These are phyloP conservation scores for Eupithecia inturbata DNA, from an alignment of 2,888 invertebrate species.

Conservation along the genomic window DNA sequence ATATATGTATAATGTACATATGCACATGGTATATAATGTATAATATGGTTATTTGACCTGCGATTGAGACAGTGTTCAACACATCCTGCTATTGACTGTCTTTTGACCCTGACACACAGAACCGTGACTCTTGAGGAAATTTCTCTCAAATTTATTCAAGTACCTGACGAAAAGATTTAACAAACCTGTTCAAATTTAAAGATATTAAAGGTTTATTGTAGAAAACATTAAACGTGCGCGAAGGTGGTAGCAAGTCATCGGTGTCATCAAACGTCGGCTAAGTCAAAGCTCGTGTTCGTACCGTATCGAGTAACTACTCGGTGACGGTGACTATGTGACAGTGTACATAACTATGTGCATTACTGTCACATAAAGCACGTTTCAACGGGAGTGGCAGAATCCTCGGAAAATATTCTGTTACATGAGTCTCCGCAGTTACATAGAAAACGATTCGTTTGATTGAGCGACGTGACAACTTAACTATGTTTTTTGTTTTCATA, in stretches of 20 bases:
- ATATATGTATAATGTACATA: too few species aligned
- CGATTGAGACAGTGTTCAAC: constrained; percentile 27
- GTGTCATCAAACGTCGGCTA: constrained; percentile 44
- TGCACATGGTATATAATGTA: too few species aligned
- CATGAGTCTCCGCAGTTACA: constrained; percentile 36
- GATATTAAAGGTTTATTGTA: constrained; percentile 7
- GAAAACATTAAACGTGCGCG: constrained; percentile 36
- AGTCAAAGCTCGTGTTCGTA: constrained; percentile 31
- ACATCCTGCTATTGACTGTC: constrained; percentile 34
- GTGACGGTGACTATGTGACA: too few species aligned
- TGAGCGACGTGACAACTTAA: neutral
- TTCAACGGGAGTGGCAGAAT: constrained; percentile 51
- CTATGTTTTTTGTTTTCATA: neutral
- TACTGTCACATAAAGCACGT: constrained; percentile 47
- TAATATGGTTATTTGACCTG: constrained; percentile 34
- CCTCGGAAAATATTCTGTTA: constrained; percentile 46
- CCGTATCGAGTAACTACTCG: too few species aligned
- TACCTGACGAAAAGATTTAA: neutral
- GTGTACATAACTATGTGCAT: too few species aligned
- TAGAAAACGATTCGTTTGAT: constrained; percentile 19
- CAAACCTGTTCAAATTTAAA: constrained; percentile 1
- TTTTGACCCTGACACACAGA: constrained; percentile 32
- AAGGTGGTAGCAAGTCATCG: constrained; percentile 32
- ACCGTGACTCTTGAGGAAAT: constrained; percentile 11
- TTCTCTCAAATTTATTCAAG: constrained; percentile 17